Base-by-base conservation (phyloP, 2,113 vertebrate species). In the Oreochromis tanganicae region DNA sequence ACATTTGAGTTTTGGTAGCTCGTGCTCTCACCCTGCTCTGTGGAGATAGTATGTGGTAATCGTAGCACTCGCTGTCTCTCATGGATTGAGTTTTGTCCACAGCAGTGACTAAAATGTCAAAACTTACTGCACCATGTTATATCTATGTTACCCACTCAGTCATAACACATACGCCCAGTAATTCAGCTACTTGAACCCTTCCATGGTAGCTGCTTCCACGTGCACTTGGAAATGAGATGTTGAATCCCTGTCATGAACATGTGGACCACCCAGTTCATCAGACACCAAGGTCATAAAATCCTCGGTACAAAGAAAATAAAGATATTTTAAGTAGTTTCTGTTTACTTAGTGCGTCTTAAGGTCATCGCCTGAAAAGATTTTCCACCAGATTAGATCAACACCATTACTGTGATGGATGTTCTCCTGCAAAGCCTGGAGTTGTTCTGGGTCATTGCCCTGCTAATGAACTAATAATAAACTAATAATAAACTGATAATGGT, bases 111-210 rank as follows among this genome's bases (percentile, higher is more conserved):
- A 41, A 41, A 24, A 68, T 68, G 63, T 41, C 63, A 9, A 41
- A 68, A 41, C 19, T 24, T 41, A 24, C 34, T 14, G 34, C 34
- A 68, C 14, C 19, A 21, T 38, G 11, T 41, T 8, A 21, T 13
- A n/a, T 68, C 19, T n/a, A 7, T n/a, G 63, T 38, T 1, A 38
- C 34, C 61, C 17, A 34, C 9, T 66, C 61, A 5, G 61, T 21
- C 63, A 41, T 13, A 21, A 21, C 19, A 21, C 19, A 68, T 0
- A 9, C 0, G 1, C 3, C 6, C 2, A 13, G 34, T 38, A 41
- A 68, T 68, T n/a, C 63, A 8, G 63, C 63, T 38, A 68, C 21
- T 36, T 0, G 19, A 68, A n/a, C 1, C 0, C 19, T 5, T 68
- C 34, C 63, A 9, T 9, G 36, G 36, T 71, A 41, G 19, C n/a